These are phyloP conservation scores for Cylloceria caligata DNA, from an alignment of 2,888 invertebrate species.

Conservation along the genomic window DNA sequence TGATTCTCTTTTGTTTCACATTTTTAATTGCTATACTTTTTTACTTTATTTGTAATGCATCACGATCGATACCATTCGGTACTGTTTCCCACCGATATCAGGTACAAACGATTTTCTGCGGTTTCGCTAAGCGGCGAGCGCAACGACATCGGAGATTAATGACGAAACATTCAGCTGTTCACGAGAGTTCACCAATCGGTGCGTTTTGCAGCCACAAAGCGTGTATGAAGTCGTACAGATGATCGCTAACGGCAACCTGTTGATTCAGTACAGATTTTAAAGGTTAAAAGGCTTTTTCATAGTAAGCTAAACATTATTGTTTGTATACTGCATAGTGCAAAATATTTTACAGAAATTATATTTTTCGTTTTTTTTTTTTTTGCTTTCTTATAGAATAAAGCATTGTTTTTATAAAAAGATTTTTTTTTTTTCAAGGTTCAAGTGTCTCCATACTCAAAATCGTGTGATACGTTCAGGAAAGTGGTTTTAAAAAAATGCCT, in stretches of 20 bases:
- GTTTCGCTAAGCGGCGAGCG: conserved; percentile 3
- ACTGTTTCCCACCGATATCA: conserved; percentile 49
- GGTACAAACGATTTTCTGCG: conserved; percentile 47
- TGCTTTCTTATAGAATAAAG: background rate
- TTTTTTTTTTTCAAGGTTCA: too few species aligned
- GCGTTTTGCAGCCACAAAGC: conserved; percentile 98
- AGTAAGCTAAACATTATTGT: too few species aligned
- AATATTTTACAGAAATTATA: too few species aligned
- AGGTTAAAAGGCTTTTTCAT: conserved; percentile 3
- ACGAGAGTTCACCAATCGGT: conserved; percentile 98
- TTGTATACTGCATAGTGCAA: too few species aligned
- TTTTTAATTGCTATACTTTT: background rate
- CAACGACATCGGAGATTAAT: conserved; percentile 17
- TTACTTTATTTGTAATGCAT: conserved; percentile 9
- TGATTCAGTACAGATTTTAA: conserved; percentile 14
- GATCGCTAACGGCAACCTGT: conserved; percentile 96
- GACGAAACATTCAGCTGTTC: conserved; percentile 82
- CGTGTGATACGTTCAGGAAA: too few species aligned
- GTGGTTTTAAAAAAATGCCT: too few species aligned
- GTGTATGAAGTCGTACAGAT: conserved; percentile 97
- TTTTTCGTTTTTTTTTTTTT: background rate
- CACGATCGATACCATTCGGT: conserved; percentile 14
- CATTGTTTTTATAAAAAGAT: background rate
- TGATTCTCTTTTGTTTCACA: conserved; percentile 1
- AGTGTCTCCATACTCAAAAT: too few species aligned